Conservation (phyloP, 2,797 vertebrate species). For the Octomys mimax region DNA sequence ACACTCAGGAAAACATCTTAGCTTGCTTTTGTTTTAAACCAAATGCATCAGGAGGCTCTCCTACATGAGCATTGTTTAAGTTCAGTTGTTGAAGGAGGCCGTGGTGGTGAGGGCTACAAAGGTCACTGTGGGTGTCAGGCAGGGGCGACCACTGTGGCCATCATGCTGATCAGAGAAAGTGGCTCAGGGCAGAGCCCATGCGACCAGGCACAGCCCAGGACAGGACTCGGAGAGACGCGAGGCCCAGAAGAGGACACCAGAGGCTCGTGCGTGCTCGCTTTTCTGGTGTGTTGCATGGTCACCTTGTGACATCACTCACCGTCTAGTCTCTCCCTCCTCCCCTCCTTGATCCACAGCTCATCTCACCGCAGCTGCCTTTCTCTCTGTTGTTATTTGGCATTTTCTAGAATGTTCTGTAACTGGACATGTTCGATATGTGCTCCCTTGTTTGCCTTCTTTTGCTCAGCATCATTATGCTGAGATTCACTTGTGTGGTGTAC, state of each 20-base stretch:
- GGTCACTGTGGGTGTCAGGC: not conserved
- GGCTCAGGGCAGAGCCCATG: not conserved
- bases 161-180: no score
- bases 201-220: not conserved
- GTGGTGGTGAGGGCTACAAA: not conserved
- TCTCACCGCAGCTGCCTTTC: not conserved
- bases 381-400: not conserved
- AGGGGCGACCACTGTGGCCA: not conserved
- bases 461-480: not conserved
- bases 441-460: not conserved
- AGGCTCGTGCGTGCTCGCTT: not conserved
- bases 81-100: not conserved
- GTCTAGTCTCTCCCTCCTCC: no score
- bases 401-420: not conserved
- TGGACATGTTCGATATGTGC: no score
- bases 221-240: no score
- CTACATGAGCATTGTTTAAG: accelerated
- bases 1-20: not conserved
- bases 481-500: not conserved
- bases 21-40: not conserved
- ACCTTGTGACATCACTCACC: not conserved
- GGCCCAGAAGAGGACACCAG: not conserved
- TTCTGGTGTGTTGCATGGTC: no score
- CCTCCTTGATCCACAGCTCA: not conserved
- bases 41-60: not conserved